Evolutionary conservation across 2,113 vertebrate genomes (phyloP).

Genomic region (Pangasianodon gigas): DNA sequence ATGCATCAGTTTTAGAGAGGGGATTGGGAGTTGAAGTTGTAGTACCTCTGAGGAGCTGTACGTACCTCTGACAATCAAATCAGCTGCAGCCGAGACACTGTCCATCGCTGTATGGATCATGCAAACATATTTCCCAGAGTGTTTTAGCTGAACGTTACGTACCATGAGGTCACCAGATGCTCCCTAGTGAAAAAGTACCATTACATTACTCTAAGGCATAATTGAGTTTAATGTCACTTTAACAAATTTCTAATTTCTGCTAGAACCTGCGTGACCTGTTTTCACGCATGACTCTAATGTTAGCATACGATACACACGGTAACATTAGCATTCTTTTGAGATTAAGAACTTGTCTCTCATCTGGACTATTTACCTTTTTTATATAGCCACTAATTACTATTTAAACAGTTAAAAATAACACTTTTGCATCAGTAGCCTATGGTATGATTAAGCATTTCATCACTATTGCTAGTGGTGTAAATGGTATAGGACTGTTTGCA

Average conservation of each 20-base stretch:
- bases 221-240: background rate
- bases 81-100: slow-evolving; percentile 79
- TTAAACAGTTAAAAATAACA: background rate
- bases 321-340: background rate
- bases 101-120: slow-evolving; percentile 84
- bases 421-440: background rate
- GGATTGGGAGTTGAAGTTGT: background rate
- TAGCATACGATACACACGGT: background rate
- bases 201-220: background rate
- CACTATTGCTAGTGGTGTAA: background rate
- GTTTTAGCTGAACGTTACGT: slow-evolving; percentile 85
- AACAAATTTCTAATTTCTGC: background rate
- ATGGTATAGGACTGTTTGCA: background rate
- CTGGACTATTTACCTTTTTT: background rate
- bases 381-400: background rate
- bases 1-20: slow-evolving; percentile 57
- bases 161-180: slow-evolving; percentile 88
- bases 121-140: slow-evolving; percentile 87
- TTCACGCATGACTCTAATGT: too few relatives aligned
- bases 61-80: slow-evolving; percentile 86
- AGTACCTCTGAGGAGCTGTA: slow-evolving; percentile 16
- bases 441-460: background rate
- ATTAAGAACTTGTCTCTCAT: background rate
- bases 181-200: slow-evolving; percentile 68
- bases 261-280: too few relatives aligned